Evolutionary conservation across 2,888 invertebrate species (phyloP).

Genomic region (Melieria picta): DNA sequence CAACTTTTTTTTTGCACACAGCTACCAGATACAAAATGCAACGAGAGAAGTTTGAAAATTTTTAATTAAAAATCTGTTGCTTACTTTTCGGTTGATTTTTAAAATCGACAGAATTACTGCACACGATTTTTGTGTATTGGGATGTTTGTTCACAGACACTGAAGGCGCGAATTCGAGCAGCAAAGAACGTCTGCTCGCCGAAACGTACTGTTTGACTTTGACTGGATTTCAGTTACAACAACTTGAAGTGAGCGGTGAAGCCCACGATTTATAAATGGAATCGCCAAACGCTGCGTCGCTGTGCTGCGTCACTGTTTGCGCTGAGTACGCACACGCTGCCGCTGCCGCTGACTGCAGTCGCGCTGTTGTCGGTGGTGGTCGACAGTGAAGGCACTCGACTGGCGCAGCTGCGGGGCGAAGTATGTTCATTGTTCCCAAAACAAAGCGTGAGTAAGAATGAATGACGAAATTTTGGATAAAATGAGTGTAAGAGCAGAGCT

Average conservation of each 20-base stretch:
- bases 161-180: constrained; percentile 19
- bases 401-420: too few species aligned
- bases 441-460: constrained; percentile 31
- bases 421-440: too few species aligned
- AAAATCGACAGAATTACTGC: too few species aligned
- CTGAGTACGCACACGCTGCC: constrained; percentile 9
- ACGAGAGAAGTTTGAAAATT: too few species aligned
- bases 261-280: constrained; percentile 8
- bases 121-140: too few species aligned
- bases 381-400: too few species aligned
- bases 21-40: constrained; percentile 1
- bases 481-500: constrained; percentile 48
- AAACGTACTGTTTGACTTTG: constrained; percentile 29
- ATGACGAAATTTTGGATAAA: constrained; percentile 54
- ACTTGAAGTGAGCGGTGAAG: constrained; percentile 6
- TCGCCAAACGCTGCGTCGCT: constrained; percentile 5
- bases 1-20: constrained; percentile 7
- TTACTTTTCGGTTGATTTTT: too few species aligned
- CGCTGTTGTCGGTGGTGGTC: too few species aligned
- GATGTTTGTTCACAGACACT: constrained; percentile 3
- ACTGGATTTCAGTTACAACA: constrained; percentile 26
- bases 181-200: constrained; percentile 28
- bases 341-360: neutral
- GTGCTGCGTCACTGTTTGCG: neutral
- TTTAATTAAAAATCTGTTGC: too few species aligned